Percentiles rank a stretch among this genome's conserved stretches.
These are phyloP conservation scores for Aphidoletes aphidimyza DNA, from an alignment of 2,888 invertebrate genomes.

Conservation along the genomic window DNA sequence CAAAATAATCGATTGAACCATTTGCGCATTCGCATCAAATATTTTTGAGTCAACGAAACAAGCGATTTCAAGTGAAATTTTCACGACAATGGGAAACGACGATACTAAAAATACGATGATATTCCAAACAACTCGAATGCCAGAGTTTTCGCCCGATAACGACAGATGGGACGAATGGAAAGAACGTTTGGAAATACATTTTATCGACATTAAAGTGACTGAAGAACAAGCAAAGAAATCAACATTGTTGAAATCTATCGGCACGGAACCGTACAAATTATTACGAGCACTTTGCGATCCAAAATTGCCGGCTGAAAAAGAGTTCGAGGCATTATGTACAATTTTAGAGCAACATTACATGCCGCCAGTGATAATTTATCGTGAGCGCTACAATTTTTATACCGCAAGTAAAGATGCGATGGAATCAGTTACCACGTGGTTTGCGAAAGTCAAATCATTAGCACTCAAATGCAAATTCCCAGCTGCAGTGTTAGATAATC, in stretches of 20 bases:
- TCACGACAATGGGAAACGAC: neutral
- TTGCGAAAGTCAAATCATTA: neutral
- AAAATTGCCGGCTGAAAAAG: neutral
- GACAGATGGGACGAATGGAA: neutral
- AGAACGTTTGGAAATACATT: constrained; percentile 20
- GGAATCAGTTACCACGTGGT: neutral
- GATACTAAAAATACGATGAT: neutral
- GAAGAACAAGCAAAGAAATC: neutral
- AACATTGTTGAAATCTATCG: constrained; percentile 1
- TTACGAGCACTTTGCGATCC: neutral
- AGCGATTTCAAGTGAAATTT: too few relatives aligned
- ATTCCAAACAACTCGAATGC: neutral
- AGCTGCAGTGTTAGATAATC: neutral
- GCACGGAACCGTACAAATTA: neutral
- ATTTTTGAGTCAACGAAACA: too few relatives aligned
- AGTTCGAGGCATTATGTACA: neutral
- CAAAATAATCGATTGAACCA: too few relatives aligned
- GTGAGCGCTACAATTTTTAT: neutral
- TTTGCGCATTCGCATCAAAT: too few relatives aligned
- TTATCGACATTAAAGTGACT: neutral
- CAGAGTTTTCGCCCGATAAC: neutral
- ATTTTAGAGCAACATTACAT: neutral
- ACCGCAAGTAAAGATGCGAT: neutral
- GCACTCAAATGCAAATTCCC: neutral
- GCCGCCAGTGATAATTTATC: constrained; percentile 29